Evolutionary conservation across 1,140 invertebrate genomes (phyloP).

Genomic region (Drosophila nebulosa): DNA sequence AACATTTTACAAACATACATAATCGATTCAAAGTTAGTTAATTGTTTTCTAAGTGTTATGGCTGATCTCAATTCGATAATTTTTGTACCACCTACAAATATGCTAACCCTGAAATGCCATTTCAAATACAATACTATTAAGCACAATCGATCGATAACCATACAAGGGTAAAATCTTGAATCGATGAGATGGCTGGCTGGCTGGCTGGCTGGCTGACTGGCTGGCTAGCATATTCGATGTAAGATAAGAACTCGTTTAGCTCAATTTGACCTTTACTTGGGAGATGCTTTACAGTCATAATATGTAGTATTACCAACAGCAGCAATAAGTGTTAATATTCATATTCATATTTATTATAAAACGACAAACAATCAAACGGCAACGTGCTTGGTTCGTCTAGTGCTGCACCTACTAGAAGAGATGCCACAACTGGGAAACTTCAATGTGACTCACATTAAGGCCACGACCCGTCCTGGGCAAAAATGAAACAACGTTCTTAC

Average conservation of each 20-base stretch:
- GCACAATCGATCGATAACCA: constrained; percentile 1
- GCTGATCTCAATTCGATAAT: not conserved
- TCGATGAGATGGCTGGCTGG: not conserved
- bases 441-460: constrained; percentile 16
- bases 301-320: not conserved
- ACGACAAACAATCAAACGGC: constrained; percentile 16
- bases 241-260: constrained; percentile 10
- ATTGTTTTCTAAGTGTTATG: not conserved
- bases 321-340: constrained; percentile 40
- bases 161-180: constrained; percentile 10
- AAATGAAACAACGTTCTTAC: not conserved
- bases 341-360: constrained; percentile 44
- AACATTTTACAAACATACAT: too few relatives aligned
- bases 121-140: not conserved
- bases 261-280: not conserved
- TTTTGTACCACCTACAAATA: not conserved
- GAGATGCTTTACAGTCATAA: constrained; percentile 3
- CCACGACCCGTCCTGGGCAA: constrained; percentile 14
- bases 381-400: not conserved
- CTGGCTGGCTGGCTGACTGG: not conserved
- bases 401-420: constrained; percentile 33
- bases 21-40: not conserved
- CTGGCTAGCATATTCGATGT: not conserved
- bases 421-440: constrained; percentile 1
- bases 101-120: not conserved